These are phyloP conservation scores for Engystomops pustulosus DNA, from an alignment of 2,113 vertebrate species.

Conservation along the genomic window DNA sequence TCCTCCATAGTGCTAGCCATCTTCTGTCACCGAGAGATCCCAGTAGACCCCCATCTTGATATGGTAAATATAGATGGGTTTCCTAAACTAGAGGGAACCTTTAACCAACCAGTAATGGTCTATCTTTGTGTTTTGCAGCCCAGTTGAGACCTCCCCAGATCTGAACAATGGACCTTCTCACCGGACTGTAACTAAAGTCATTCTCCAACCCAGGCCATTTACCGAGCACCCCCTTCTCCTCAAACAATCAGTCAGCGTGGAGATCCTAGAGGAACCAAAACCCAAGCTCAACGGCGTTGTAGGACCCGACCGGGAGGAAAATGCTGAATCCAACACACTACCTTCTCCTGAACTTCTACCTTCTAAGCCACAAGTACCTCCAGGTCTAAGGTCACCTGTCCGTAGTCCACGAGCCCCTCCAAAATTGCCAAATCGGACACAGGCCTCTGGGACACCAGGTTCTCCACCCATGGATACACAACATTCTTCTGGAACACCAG, in stretches of 20 bases:
- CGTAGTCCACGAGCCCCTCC: not conserved
- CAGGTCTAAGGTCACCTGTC: not conserved
- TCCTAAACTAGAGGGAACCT: no score
- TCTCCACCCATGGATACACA: not conserved
- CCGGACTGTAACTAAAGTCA: constrained; percentile 66
- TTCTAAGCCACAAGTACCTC: not conserved
- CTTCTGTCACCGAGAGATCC: no score
- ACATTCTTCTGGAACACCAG: not conserved
- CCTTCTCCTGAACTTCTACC: not conserved
- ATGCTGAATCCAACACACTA: constrained; percentile 50
- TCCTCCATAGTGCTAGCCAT: no score
- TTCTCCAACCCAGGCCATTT: constrained; percentile 68
- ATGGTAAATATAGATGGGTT: no score
- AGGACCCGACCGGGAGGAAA: constrained; percentile 55
- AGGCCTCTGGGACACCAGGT: not conserved
- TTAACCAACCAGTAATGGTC: no score
- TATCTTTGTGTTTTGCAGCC: constrained; percentile 64
- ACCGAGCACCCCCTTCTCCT: constrained; percentile 62
- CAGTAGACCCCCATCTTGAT: no score
- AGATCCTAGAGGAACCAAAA: constrained; percentile 65
- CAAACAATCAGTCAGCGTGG: constrained; percentile 64
- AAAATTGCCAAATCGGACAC: not conserved
- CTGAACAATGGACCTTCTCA: constrained; percentile 68
- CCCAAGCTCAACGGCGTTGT: constrained; percentile 71
- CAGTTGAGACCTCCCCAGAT: constrained; percentile 68